Percentiles rank a stretch among this genome's conserved stretches.
Evolutionary conservation across 2,113 vertebrate genomes (phyloP).

Genomic region (Acrocephalus kingi): DNA sequence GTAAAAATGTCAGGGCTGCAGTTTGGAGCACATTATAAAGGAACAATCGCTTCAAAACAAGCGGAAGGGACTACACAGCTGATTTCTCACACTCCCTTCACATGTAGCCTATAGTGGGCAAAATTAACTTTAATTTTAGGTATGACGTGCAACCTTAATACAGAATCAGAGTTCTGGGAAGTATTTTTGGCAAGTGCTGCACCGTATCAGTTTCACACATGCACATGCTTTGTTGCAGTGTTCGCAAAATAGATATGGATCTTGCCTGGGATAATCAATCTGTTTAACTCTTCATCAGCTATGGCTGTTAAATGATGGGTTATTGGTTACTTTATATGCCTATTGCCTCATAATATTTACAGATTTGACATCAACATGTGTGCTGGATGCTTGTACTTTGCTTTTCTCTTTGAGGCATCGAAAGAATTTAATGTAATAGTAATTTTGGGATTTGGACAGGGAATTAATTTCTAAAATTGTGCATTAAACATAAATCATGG

Average conservation of each 20-base stretch:
- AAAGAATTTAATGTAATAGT: not conserved
- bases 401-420: not conserved
- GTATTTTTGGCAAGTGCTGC: not conserved
- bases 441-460: not conserved
- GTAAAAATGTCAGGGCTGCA: not conserved
- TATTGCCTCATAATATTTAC: not conserved
- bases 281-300: not conserved
- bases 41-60: not conserved
- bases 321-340: not conserved
- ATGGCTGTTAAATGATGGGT: not conserved
- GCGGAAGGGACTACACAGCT: not conserved
- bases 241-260: not conserved
- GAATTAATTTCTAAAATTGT: not conserved
- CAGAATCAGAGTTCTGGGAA: not conserved
- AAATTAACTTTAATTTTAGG: not conserved
- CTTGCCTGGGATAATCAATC: not conserved
- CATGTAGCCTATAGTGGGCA: not conserved
- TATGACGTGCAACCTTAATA: not conserved
- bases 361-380: not conserved
- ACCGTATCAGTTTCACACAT: not conserved
- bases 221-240: not conserved
- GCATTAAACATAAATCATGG: not conserved
- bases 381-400: not conserved
- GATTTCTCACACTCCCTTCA: not conserved
- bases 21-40: not conserved